phyloP scores from a whole-genome alignment of 1,140 invertebrate species.

The Tyrophagus putrescentiae region DNA sequence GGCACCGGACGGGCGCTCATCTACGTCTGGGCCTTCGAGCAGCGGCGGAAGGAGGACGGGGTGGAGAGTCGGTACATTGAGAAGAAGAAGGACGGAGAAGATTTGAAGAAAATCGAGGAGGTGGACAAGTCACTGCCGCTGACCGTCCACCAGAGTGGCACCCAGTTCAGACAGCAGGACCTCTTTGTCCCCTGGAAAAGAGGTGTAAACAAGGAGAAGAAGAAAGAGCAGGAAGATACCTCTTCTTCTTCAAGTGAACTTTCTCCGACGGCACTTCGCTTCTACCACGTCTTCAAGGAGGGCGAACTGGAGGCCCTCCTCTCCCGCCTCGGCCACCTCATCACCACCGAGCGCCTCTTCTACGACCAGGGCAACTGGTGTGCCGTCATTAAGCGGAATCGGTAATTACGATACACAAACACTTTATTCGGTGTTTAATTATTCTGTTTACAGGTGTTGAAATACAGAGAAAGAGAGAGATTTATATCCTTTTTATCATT shows the following conservation, averaged over 20 bases:
- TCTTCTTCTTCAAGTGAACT: constrained; percentile 29
- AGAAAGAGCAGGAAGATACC: constrained; percentile 29
- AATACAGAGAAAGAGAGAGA: neutral
- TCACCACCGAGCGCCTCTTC: constrained; percentile 49
- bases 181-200: constrained; percentile 41
- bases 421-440: no score
- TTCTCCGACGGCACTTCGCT: constrained; percentile 49
- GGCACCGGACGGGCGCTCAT: constrained; percentile 57
- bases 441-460: no score
- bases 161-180: constrained; percentile 59
- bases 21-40: constrained; percentile 91
- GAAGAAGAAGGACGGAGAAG: neutral
- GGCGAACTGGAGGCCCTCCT: constrained; percentile 63
- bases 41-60: constrained; percentile 49
- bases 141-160: constrained; percentile 73
- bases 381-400: constrained; percentile 44
- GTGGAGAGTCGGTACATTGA: constrained; percentile 49
- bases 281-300: constrained; percentile 85
- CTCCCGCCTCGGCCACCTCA: constrained; percentile 35
- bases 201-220: constrained; percentile 23
- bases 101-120: no score
- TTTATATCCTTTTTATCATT: neutral
- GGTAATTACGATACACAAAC: neutral
- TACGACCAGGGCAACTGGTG: constrained; percentile 97
- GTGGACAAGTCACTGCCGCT: constrained; percentile 31